Base-by-base conservation (phyloP, 2,888 invertebrate species). In the Phytoseiulus persimilis region DNA sequence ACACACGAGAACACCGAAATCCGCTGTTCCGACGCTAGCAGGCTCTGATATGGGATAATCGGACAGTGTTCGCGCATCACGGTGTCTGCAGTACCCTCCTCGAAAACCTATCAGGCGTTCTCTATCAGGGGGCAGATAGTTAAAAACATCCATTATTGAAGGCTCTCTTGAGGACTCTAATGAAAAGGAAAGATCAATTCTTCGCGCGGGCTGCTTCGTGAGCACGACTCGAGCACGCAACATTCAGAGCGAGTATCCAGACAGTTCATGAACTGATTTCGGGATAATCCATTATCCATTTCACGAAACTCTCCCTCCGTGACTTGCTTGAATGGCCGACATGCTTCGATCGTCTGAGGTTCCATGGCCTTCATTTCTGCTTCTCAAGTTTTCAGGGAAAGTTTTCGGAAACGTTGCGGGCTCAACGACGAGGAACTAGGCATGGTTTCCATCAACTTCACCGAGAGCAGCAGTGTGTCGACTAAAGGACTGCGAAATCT, bases 101-200 rank as follows among this genome's bases (percentile, higher is more conserved):
- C 65, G 65, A 65, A 65, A 65, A 65, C 65, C 14, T 28, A 65
- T 28, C 65, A 65, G 65, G 65, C 65, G 18, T 65, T 11, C 65
- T 65, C 65, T 65, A 65, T 65, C 87, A 33, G 83, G 39, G 84
- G 32, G 33, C 87, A 33, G 45, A 87, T 32, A 32, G 32, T 33
- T 87, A 87, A 87, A 87, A 87, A 32, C 87, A 87, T 87, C 87
- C 87, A 87, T 87, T 87, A 87, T 87, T 87, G 87, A 87, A 87
- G 39, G 28, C 33, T 87, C 87, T 45, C 87, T 33, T n/a, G 87
- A 32, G 87, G 87, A 87, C 32, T 33, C 87, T 87, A 87, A 87
- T 87, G 87, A 87, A 87, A 87, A 87, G 87, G 32, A 87, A 33
- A 87, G 87, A 87, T 87, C 87, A 87, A 87, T 87, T 87, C 87